Percentiles rank a stretch among this genome's conserved stretches.
Evolutionary conservation across 2,797 vertebrate species (phyloP).

Genomic region (Capromys pilorides): DNA sequence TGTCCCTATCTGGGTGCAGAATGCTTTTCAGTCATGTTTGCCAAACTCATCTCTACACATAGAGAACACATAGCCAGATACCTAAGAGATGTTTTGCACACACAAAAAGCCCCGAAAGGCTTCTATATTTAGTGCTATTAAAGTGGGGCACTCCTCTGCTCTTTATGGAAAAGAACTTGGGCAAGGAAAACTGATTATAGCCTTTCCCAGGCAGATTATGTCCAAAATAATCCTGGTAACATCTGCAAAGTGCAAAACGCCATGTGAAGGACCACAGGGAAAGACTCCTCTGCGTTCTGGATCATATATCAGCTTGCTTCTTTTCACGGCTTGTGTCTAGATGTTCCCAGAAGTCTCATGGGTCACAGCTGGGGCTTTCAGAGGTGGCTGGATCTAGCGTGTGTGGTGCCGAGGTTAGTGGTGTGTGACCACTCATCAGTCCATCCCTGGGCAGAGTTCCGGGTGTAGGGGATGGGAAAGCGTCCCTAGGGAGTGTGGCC

Average conservation of each 20-base stretch:
- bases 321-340: background rate
- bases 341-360: background rate
- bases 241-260: background rate
- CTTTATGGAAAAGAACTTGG: background rate
- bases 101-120: background rate
- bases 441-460: background rate
- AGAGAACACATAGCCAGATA: background rate
- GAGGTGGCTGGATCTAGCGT: background rate
- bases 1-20: background rate
- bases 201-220: slow-evolving; percentile 17
- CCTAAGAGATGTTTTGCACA: background rate
- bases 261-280: background rate
- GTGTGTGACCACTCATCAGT: background rate
- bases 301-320: background rate
- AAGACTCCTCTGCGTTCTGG: background rate
- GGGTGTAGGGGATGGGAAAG: background rate
- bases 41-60: background rate
- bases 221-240: background rate
- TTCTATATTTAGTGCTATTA: background rate
- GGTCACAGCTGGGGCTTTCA: background rate
- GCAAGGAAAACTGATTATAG: background rate
- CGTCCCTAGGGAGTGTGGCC: background rate
- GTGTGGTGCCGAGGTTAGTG: no score
- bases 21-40: background rate
- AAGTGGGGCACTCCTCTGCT: background rate